Base-by-base conservation (phyloP, 2,113 vertebrate species). In the Zosterops japonicus region DNA sequence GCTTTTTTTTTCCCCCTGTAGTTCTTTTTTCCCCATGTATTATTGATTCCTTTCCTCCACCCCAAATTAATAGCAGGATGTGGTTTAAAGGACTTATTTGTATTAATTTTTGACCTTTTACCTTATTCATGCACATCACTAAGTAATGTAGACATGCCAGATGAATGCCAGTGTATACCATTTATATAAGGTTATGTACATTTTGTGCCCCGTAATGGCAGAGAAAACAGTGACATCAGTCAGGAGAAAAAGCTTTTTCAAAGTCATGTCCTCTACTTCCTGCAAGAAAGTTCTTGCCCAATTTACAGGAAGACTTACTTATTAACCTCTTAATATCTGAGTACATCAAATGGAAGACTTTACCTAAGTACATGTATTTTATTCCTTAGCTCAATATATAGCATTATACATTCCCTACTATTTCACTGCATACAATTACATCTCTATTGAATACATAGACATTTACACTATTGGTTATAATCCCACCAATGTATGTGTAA, bases 1-100 rank as follows among this genome's bases (percentile, higher is more conserved):
- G 1, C 0, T 11, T 44, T 41, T 49, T n/a, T 53, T 36, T 15
- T 3, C 9, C 9, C 9, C 36, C 9, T 53, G 14, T 27, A 23
- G 52, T 29, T 28, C 13, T 31, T 19, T 65, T 8, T 2, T 8
- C 1, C 1, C 4, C 14, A 36, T 29, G 5, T 17, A 13, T 15
- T 69, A 5, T 52, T 78, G 74, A 61, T 46, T 17, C 6, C 2
- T 59, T 87, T 70, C 22, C 36, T 29, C 36, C 28, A 55, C 5
- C 5, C 7, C 28, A 63, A 8, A 23, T 44, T 70, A 46, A 10
- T 59, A 29, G 16, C 18, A 57, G 23, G 56, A 27, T 56, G 28
- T 11, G 19, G 4, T 65, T 55, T 44, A 79, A 81, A 79, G 28
- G 8, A 64, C 64, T 65, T 46, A 25, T 69, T 79, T 28, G 2